phyloP scores from a whole-genome alignment of 1,140 invertebrate species.

The Mesaphorura yosii region DNA sequence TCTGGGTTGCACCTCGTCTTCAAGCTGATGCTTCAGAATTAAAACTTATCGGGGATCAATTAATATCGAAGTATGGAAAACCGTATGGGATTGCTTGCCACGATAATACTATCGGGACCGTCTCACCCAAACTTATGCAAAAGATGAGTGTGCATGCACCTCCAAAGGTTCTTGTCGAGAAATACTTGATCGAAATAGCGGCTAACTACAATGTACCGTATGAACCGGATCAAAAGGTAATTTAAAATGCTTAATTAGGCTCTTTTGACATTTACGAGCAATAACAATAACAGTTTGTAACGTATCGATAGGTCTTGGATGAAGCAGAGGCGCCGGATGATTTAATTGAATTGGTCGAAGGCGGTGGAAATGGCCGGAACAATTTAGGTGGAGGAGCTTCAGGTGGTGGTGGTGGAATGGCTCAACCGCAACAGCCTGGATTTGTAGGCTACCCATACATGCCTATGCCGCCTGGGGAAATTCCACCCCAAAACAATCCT shows the following conservation, averaged over 20 bases:
- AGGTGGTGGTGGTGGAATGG: conserved; percentile 38
- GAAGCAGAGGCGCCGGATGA: conserved; percentile 62
- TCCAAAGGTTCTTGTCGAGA: conserved; percentile 89
- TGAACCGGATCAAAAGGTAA: conserved; percentile 73
- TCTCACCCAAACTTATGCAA: conserved; percentile 90
- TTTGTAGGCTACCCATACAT: conserved; percentile 45
- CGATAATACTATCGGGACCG: conserved; percentile 61
- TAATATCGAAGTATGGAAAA: conserved; percentile 87
- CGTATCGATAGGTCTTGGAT: conserved; percentile 50
- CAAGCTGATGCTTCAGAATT: conserved; percentile 73
- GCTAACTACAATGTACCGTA: conserved; percentile 87
- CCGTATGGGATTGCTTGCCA: conserved; percentile 77
- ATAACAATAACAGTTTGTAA: neutral
- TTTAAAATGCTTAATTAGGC: neutral
- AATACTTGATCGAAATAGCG: conserved; percentile 91
- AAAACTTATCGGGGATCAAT: conserved; percentile 81
- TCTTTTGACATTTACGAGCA: neutral
- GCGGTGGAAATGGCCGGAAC: conserved; percentile 37
- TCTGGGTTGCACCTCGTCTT: conserved; percentile 89
- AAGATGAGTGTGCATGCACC: conserved; percentile 93
- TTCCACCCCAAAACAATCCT: conserved; percentile 40
- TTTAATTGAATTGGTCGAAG: conserved; percentile 55
- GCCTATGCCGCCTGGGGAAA: conserved; percentile 20
- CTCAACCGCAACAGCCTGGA: conserved; percentile 52
- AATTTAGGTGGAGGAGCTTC: conserved; percentile 33